Evolutionary conservation across 2,113 vertebrate species (phyloP).

Genomic region (Greenwoodochromis staneri): DNA sequence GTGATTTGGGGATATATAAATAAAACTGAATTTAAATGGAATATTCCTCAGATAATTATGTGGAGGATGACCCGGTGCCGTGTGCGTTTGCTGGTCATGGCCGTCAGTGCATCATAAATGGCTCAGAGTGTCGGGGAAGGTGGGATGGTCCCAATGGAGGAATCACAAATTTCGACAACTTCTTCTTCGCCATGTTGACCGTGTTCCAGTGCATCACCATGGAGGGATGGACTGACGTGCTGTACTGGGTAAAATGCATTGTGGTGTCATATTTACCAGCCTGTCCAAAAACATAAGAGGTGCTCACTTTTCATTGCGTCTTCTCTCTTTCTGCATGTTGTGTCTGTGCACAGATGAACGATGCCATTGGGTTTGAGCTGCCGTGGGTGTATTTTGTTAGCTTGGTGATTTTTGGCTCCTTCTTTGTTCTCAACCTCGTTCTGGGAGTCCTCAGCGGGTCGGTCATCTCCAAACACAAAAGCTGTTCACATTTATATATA

Average conservation of each 20-base stretch:
- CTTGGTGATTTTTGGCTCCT: slow-evolving; percentile 89
- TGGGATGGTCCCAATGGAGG: slow-evolving; percentile 89
- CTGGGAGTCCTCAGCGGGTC: slow-evolving; percentile 91
- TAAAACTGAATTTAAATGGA: not conserved
- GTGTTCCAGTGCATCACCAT: slow-evolving; percentile 92
- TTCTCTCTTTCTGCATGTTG: not conserved
- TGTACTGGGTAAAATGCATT: slow-evolving; percentile 79
- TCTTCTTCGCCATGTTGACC: slow-evolving; percentile 90
- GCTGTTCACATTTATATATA: not conserved
- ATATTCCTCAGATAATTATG: slow-evolving; percentile 64
- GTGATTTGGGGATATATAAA: not conserved
- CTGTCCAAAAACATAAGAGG: not conserved
- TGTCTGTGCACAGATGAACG: slow-evolving; percentile 79
- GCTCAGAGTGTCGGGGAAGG: slow-evolving; percentile 76
- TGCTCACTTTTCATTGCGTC: not conserved
- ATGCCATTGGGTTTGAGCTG: slow-evolving; percentile 86
- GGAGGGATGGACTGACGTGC: slow-evolving; percentile 89
- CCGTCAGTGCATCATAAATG: slow-evolving; percentile 75
- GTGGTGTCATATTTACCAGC: not conserved
- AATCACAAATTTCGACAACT: slow-evolving; percentile 93
- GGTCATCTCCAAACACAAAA: not conserved
- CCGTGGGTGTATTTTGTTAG: slow-evolving; percentile 93
- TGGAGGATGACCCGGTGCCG: slow-evolving; percentile 84
- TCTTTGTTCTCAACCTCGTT: slow-evolving; percentile 92
- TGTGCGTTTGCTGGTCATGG: slow-evolving; percentile 83